Percentiles rank a stretch among this genome's conserved stretches.
These are phyloP conservation scores for Eupeodes luniger DNA, from an alignment of 2,888 invertebrate species.

Conservation along the genomic window DNA sequence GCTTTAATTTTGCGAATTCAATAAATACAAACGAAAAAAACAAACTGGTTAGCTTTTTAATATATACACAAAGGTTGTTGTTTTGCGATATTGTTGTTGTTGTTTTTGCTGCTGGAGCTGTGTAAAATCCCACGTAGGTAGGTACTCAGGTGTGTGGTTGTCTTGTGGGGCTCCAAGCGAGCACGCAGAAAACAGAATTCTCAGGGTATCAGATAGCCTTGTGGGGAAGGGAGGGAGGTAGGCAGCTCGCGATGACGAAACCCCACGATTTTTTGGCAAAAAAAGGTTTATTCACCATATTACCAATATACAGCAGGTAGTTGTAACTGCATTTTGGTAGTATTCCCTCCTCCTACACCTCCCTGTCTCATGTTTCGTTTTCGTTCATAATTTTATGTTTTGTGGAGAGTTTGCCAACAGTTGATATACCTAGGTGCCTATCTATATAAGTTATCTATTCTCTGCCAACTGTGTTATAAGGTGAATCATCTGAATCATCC, in stretches of 20 bases:
- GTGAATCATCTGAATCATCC: conserved; percentile 48
- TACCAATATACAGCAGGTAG: conserved; percentile 33
- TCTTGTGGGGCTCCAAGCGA: conserved; percentile 18
- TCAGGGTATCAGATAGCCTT: conserved; percentile 59
- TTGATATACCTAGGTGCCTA: neutral
- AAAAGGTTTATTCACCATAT: conserved; percentile 6
- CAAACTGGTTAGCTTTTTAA: conserved; percentile 62
- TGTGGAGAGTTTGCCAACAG: conserved; percentile 18
- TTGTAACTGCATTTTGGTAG: conserved; percentile 14
- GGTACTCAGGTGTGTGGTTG: conserved; percentile 27
- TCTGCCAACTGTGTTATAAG: conserved; percentile 26
- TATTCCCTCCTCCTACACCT: neutral
- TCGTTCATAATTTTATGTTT: neutral
- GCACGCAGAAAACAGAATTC: conserved; percentile 32
- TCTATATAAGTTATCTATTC: conserved; percentile 15
- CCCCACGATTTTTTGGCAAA: conserved; percentile 38
- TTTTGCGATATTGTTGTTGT: conserved; percentile 49
- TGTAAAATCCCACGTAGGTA: conserved; percentile 27
- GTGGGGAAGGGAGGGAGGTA: conserved; percentile 53
- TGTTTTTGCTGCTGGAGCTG: conserved; percentile 33
- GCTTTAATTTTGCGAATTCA: conserved; percentile 53
- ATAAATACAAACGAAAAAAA: conserved; percentile 24
- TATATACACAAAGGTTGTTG: conserved; percentile 61
- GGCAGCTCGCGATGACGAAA: conserved; percentile 66
- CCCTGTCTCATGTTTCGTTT: neutral